phyloP scores from a whole-genome alignment of 1,140 invertebrate species.

The Cephus cinctus region DNA sequence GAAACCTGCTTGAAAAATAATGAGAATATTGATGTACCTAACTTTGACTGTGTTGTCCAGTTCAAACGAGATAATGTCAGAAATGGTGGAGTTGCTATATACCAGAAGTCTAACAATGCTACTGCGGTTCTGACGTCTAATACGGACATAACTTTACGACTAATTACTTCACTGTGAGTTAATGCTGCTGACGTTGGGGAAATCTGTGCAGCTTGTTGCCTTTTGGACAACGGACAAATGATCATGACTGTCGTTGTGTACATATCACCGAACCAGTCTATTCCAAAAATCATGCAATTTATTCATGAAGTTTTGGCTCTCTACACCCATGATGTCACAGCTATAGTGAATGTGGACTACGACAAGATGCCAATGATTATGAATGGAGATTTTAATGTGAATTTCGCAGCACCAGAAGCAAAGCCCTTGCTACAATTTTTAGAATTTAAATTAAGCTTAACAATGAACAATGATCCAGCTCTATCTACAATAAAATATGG shows the following conservation, averaged over 20 bases:
- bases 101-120: not conserved
- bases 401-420: too few relatives aligned
- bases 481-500: too few relatives aligned
- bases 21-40: slow-evolving; percentile 10
- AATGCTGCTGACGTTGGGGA: slow-evolving; percentile 2
- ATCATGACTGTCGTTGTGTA: slow-evolving; percentile 9
- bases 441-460: too few relatives aligned
- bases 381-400: too few relatives aligned
- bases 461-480: too few relatives aligned
- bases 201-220: slow-evolving; percentile 8
- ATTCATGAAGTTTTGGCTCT: slow-evolving; percentile 9
- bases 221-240: not conserved
- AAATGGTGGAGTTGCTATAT: not conserved
- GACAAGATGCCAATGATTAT: too few relatives aligned
- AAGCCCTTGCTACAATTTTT: too few relatives aligned
- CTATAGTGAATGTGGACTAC: too few relatives aligned
- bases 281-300: slow-evolving; percentile 3
- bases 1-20: slow-evolving; percentile 17
- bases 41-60: slow-evolving; percentile 13
- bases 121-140: slow-evolving; percentile 3
- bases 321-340: too few relatives aligned
- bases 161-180: not conserved
- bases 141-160: slow-evolving; percentile 2
- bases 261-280: slow-evolving; percentile 3
- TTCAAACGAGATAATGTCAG: slow-evolving; percentile 4